phyloP scores from a whole-genome alignment of 2,113 vertebrate species.

The Periophthalmodon schlosseri region DNA sequence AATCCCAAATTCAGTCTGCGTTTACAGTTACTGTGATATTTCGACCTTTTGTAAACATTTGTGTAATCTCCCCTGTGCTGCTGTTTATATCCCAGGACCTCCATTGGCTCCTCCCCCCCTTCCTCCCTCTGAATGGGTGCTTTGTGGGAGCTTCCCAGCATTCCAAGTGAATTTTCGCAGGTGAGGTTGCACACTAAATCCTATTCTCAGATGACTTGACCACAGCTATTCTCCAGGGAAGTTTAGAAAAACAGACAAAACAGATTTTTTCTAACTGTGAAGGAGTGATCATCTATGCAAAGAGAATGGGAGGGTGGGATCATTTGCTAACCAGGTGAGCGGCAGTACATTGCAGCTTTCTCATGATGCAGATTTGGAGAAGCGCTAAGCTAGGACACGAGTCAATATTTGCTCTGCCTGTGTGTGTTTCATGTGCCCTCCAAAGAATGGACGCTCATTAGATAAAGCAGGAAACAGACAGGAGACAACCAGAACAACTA shows the following conservation, averaged over 20 bases:
- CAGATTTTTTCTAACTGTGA: conserved; percentile 12
- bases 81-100: conserved; percentile 24
- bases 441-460: conserved; percentile 16
- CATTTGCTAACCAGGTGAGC: conserved; percentile 52
- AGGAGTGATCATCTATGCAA: conserved; percentile 43
- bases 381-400: conserved; percentile 3
- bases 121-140: conserved; percentile 58
- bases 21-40: not conserved
- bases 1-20: not conserved
- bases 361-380: conserved; percentile 16
- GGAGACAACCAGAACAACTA: conserved; percentile 9
- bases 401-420: conserved; percentile 32
- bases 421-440: conserved; percentile 1
- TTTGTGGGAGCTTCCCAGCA: conserved; percentile 66
- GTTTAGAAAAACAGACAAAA: not conserved
- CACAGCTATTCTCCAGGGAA: not conserved
- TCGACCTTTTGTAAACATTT: conserved; percentile 14
- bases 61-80: conserved; percentile 31
- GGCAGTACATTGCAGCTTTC: not conserved
- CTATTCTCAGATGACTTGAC: conserved; percentile 15
- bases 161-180: conserved; percentile 65
- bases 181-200: conserved; percentile 54
- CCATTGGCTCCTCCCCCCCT: conserved; percentile 49
- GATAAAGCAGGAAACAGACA: not conserved
- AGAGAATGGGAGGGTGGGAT: conserved; percentile 47